Conservation (phyloP, 1,140 invertebrate genomes). For the Heterodera carotae region DNA sequence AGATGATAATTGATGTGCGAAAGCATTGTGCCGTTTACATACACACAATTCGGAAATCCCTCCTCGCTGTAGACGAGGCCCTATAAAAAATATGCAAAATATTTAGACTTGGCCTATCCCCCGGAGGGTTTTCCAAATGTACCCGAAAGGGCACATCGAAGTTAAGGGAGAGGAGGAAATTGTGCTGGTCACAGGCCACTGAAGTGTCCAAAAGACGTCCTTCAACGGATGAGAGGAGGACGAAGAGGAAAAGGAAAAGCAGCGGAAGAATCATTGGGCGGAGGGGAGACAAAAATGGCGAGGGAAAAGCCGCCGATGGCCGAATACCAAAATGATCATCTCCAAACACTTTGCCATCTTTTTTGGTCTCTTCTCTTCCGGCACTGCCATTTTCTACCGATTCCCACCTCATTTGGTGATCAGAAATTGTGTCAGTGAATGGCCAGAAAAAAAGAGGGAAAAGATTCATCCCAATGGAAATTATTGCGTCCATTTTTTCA, state of each 20-base stretch:
- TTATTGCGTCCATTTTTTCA: no score
- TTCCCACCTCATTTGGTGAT: no score
- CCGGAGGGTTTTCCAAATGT: neutral
- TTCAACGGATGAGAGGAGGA: neutral
- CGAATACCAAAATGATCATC: no score
- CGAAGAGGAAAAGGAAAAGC: neutral
- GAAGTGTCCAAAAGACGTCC: slow-evolving; percentile 48
- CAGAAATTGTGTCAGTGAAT: no score
- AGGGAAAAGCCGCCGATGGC: neutral
- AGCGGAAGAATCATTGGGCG: no score
- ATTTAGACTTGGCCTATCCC: neutral
- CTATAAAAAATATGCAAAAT: neutral
- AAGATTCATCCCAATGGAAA: no score
- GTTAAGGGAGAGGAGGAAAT: slow-evolving; percentile 55
- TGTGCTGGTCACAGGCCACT: slow-evolving; percentile 60
- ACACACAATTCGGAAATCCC: slow-evolving; percentile 62
- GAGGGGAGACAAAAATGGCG: neutral
- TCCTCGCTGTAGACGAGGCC: slow-evolving; percentile 63
- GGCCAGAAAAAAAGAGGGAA: no score
- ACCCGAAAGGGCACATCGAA: slow-evolving; percentile 53
- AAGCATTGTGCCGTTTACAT: slow-evolving; percentile 63
- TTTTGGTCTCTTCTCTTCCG: no score
- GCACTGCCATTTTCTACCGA: no score
- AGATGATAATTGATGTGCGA: slow-evolving; percentile 56
- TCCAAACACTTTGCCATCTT: no score